These are phyloP conservation scores for Leptinotarsa peninsularis DNA, from an alignment of 2,888 invertebrate species.

Conservation along the genomic window DNA sequence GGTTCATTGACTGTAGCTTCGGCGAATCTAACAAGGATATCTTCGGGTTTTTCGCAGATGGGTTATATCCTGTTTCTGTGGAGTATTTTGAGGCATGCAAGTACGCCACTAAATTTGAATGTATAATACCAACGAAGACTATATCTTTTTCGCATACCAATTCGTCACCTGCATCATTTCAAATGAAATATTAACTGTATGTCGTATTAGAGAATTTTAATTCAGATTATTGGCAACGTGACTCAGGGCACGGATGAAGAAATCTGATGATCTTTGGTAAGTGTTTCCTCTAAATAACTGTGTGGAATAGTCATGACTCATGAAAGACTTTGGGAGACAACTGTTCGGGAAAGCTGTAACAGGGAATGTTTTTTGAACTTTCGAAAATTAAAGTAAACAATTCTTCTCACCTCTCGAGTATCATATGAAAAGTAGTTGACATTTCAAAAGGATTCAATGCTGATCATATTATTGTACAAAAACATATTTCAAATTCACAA, in stretches of 20 bases:
- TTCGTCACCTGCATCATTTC: constrained; percentile 3
- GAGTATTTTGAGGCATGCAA: constrained; percentile 12
- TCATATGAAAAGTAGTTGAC: too few relatives aligned
- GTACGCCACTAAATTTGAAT: constrained; percentile 20
- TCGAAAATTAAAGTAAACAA: too few relatives aligned
- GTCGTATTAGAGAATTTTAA: not conserved
- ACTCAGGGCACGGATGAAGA: not conserved
- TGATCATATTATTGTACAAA: too few relatives aligned
- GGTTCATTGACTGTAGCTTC: constrained; percentile 10
- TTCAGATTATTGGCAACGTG: not conserved
- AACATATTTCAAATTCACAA: too few relatives aligned
- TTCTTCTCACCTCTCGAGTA: too few relatives aligned
- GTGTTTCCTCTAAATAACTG: not conserved
- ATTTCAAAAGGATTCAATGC: too few relatives aligned
- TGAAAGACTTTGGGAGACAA: too few relatives aligned
- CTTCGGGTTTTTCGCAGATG: constrained; percentile 19
- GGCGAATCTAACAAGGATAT: constrained; percentile 19
- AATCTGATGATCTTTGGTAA: not conserved
- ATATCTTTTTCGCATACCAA: not conserved
- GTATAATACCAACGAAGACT: not conserved
- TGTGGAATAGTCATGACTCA: too few relatives aligned
- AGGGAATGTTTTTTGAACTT: too few relatives aligned
- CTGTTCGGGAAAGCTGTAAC: too few relatives aligned
- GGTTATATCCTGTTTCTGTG: constrained; percentile 13
- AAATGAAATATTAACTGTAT: constrained; percentile 16